Evolutionary conservation across 2,797 vertebrate genomes (phyloP), one percentile per base, ranked within the genome.

Genomic region (Oryzias sinensis): DNA sequence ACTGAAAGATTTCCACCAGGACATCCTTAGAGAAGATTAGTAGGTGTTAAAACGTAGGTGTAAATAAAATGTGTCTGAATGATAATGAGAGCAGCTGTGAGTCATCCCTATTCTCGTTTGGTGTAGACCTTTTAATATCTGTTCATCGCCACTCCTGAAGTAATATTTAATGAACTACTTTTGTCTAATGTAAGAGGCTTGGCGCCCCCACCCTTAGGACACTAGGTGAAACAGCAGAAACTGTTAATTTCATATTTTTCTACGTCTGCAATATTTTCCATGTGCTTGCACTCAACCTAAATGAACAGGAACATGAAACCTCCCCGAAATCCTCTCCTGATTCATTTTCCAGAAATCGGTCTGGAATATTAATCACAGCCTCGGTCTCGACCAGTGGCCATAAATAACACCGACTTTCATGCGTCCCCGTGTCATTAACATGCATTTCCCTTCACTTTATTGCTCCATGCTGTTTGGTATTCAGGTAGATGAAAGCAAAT

Each of bases 351-450:
- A 51, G 68, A 60, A 64, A 51, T 67, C 68, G 51, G 61, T 57
- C 65, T 70, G 67, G 56, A 50, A 65, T 56, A 63, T 72, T 83
- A 63, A 68, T 79, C 66, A 53, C 40, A 62, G 52, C 68, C 62
- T 3, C 4, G 47, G 79, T 67, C 74, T 68, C 25, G 18, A 24
- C 57, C 56, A 22, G 11, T 18, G 49, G 1, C 33, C 53, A 43
- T 64, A 67, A 81, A 77, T 74, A 69, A 65, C 77, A 76, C 57
- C 70, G 56, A 84, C 82, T 87, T 89, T 86, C 67, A 83, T 54
- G 73, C 68, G 73, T 72, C 72, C 65, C 66, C 54, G 6, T 58
- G 20, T 61, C 46, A 51, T 74, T 71, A 68, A 40, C 37, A 7
- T 55, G 43, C 59, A 51, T 17, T 53, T 60, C 41, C 58, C 77